These are phyloP conservation scores for Drosophila nikananu DNA, from an alignment of 1,140 invertebrate genomes.

Conservation along the genomic window DNA sequence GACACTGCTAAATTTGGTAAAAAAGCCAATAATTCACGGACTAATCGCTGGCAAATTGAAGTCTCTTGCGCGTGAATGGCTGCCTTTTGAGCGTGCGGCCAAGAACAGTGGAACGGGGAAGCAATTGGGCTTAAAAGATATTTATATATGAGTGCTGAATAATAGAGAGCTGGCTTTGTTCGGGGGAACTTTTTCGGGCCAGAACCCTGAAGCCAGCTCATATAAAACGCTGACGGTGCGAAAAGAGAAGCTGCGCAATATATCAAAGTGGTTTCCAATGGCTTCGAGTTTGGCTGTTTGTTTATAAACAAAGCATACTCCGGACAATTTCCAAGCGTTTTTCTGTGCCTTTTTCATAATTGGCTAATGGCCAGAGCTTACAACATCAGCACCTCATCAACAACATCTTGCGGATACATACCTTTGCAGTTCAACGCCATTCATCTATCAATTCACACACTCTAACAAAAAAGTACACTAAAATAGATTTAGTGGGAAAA, in stretches of 20 bases:
- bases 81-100: constrained; percentile 57
- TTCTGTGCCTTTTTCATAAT: constrained; percentile 62
- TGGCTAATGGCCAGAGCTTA: constrained; percentile 66
- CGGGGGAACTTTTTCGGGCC: constrained; percentile 36
- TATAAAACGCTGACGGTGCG: constrained; percentile 74
- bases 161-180: constrained; percentile 54
- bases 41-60: constrained; percentile 65
- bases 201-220: constrained; percentile 53
- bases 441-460: constrained; percentile 6
- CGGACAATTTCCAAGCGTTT: constrained; percentile 49
- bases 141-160: constrained; percentile 25
- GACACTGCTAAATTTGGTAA: constrained; percentile 6
- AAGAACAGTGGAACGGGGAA: constrained; percentile 62
- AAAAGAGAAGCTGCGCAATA: constrained; percentile 68
- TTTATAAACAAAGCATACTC: constrained; percentile 54
- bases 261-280: constrained; percentile 57
- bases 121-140: constrained; percentile 55
- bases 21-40: constrained; percentile 18
- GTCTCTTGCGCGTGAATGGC: constrained; percentile 57
- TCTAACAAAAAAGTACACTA: constrained; percentile 1
- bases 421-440: constrained; percentile 4
- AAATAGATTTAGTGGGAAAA: background rate
- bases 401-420: constrained; percentile 33
- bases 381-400: constrained; percentile 60
- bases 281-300: constrained; percentile 33